Base-by-base conservation (phyloP, 2,113 vertebrate species). In the Heliornis fulica region DNA sequence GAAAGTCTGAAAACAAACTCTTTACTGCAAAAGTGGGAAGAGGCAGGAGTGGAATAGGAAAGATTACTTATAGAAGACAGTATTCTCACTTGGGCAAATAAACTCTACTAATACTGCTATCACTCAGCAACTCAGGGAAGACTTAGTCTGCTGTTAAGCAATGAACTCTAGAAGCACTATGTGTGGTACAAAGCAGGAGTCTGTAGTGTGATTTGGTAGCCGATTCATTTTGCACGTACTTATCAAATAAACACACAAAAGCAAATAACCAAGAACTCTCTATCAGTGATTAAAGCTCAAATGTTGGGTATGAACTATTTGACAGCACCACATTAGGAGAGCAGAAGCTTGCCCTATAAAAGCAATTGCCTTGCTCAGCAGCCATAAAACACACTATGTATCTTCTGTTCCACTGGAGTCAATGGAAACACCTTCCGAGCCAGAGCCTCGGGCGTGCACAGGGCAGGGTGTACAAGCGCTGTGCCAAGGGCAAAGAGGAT, bases 401-500 rank as follows among this genome's bases (percentile, higher is more conserved):
- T 34, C 53, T 86, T 79, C 41, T 82, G 53, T 88, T 90, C 60
- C 63, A 78, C 36, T 53, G 29, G 41, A 90, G 89, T 50, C 89
- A 89, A 7, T 14, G 56, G 84, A 57, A 94, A 65, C 11, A n/a
- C 83, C 89, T 85, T 34, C 86, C 51, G 77, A 87, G 83, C 53
- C 34, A 75, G 19, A 45, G 93, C 89, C 92, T 94, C 11, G 0
- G 82, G 84, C 74, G 84, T 21, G 59, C 83, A 87, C 65, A 36
- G 46, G 69, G 28, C 6, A 94, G 81, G 74, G 50, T 54, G 76
- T 6, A 32, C 61, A 31, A 93, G 63, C 13, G 15, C 70, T 85
- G 57, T 19, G 83, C 83, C 95, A 95, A 95, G 87, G 93, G 65
- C 94, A 95, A 66, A 74, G 61, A 80, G 74, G 56, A 65, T 32